These are phyloP conservation scores for Laspeyria flexula DNA, from an alignment of 2,888 invertebrate species.

Conservation along the genomic window DNA sequence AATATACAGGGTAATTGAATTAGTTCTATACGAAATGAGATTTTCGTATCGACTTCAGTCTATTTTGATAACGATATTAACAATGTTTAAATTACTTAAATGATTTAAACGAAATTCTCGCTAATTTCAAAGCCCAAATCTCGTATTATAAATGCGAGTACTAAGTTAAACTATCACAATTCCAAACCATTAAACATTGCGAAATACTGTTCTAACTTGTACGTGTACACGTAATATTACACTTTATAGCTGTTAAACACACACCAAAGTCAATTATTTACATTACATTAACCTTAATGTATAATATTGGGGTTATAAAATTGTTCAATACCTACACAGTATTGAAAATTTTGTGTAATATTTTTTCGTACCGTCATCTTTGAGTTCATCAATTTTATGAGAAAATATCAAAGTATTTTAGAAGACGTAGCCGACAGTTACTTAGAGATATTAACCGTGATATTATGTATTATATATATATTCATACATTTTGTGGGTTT, in stretches of 20 bases:
- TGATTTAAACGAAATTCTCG: neutral
- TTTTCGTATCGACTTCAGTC: no score
- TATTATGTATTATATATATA: no score
- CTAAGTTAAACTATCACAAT: slow-evolving; percentile 68
- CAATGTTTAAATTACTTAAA: no score
- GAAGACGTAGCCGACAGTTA: neutral
- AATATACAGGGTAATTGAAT: no score
- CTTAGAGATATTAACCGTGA: neutral
- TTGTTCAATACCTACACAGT: neutral
- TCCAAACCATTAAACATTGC: slow-evolving; percentile 65
- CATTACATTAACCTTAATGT: slow-evolving; percentile 24
- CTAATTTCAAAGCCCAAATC: slow-evolving; percentile 22
- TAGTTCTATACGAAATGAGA: no score
- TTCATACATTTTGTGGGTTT: no score
- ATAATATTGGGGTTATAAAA: neutral
- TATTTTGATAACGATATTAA: no score
- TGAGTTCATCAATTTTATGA: neutral
- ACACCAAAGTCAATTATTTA: slow-evolving; percentile 33
- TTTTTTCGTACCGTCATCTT: neutral
- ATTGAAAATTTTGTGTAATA: neutral
- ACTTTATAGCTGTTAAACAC: slow-evolving; percentile 30
- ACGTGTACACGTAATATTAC: slow-evolving; percentile 19
- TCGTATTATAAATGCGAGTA: slow-evolving; percentile 52
- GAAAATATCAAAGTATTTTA: neutral
- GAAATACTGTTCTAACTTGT: slow-evolving; percentile 46